Conservation (phyloP, 1,140 invertebrate species). For the Papilio polyxenes region DNA sequence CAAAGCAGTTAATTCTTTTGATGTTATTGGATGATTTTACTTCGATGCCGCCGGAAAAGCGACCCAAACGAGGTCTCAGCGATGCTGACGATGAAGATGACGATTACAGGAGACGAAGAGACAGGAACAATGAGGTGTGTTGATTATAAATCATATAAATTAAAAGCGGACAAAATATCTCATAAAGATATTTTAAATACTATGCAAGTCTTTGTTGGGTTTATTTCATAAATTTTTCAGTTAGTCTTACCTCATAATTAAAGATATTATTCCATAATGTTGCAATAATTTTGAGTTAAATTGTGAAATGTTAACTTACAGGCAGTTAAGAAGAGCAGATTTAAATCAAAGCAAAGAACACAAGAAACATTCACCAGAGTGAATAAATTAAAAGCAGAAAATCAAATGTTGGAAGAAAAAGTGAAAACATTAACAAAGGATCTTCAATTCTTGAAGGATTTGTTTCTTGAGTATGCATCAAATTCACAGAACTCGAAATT, state of each 20-base stretch:
- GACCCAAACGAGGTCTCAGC: conserved; percentile 64
- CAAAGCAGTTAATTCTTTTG: conserved; percentile 52
- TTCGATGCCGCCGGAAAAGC: conserved; percentile 70
- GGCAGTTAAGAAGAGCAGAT: conserved; percentile 94
- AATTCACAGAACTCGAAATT: conserved; percentile 79
- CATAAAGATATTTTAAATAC: too few species aligned
- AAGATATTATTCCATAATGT: not conserved
- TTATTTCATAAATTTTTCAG: too few species aligned
- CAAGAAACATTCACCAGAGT: conserved; percentile 90
- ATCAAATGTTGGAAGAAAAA: conserved; percentile 92
- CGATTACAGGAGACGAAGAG: conserved; percentile 89
- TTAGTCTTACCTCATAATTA: not conserved
- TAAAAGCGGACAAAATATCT: too few species aligned
- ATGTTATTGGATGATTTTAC: conserved; percentile 68
- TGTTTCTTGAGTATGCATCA: conserved; percentile 91
- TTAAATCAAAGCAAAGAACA: conserved; percentile 91
- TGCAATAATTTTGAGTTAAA: conserved; percentile 17
- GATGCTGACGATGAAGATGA: conserved; percentile 85
- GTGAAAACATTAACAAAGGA: conserved; percentile 92
- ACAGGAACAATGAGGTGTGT: conserved; percentile 91
- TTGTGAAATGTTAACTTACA: conserved; percentile 66
- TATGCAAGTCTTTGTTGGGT: too few species aligned
- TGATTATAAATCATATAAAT: too few species aligned
- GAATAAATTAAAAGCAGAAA: conserved; percentile 89
- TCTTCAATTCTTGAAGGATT: conserved; percentile 91